A percentile compares a stretch with the other conserved stretches of the same genome.
phyloP scores from a whole-genome alignment of 2,113 vertebrate genomes.

The Aplodontia rufa region DNA sequence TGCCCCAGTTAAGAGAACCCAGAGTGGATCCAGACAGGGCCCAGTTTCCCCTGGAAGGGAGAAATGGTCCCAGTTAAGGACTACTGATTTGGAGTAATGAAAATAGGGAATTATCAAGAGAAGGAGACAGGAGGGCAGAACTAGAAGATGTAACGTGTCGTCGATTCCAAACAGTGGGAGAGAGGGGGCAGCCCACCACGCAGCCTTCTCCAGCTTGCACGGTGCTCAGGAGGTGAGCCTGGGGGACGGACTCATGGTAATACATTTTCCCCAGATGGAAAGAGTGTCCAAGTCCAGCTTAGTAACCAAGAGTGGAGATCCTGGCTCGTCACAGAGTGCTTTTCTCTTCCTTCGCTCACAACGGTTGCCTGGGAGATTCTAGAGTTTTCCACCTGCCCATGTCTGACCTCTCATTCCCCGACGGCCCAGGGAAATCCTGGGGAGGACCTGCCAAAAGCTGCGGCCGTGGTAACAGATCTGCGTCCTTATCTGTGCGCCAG shows the following conservation, averaged over 20 bases:
- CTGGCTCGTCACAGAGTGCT: neutral
- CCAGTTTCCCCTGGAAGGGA: neutral
- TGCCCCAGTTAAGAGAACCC: neutral
- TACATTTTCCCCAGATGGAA: neutral
- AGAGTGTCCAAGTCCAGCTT: neutral
- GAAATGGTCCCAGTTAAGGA: too few species aligned
- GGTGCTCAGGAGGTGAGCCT: neutral
- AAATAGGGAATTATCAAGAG: neutral
- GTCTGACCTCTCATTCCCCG: conserved; percentile 60
- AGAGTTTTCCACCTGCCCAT: conserved; percentile 3
- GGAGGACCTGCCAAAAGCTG: conserved; percentile 26
- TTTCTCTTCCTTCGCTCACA: neutral
- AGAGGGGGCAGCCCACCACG: neutral
- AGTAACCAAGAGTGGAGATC: neutral
- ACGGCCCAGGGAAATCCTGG: conserved; percentile 71
- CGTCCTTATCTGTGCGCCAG: conserved; percentile 29
- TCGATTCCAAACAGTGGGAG: neutral
- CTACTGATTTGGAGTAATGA: neutral
- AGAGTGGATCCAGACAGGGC: neutral
- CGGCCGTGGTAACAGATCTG: neutral
- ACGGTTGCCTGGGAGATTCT: neutral
- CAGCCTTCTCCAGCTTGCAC: neutral
- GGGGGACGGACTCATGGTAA: neutral
- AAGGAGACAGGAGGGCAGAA: neutral
- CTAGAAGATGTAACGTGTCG: neutral